Base-by-base conservation (phyloP, 1,140 invertebrate genomes). In the Hydropsyche tenuis region DNA sequence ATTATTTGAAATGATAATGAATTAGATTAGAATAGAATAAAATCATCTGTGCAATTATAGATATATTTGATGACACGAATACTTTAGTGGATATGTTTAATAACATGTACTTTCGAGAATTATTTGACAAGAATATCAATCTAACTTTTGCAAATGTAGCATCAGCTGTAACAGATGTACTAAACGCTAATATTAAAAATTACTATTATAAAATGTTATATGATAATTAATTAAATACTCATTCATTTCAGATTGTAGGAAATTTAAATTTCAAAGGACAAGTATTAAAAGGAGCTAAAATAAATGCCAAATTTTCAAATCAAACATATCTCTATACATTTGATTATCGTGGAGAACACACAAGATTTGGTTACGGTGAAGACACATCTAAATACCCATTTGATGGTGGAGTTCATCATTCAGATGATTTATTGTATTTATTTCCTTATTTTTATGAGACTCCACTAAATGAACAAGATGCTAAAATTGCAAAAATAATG, bases 391-490 rank as follows among this genome's bases (percentile, higher is more conserved):
- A 83, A 45, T 83, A 82, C 78, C 82, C 82, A 1, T 84, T 83
- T 9, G 79, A 83, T 64, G 82, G 82, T 4, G 83, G 83, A 14
- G 80, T 81, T 4, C 82, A 83, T 73, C 83, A 84, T 76, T 83
- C 82, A 0, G 78, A 83, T 63, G 83, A 84, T 53, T 80, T 82
- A 63, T 78, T 84, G 7, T 83, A 83, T 56, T 51, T 84, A 0
- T 83, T 82, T 73, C 78, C 81, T 16, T 78, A 73, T 70, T 48
- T 53, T 14, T 69, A 75, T 42, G 37, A 4, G 1, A 80, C 78
- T 1, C 79, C 81, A 74, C 63, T 84, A 22, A 78, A 79, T 62
- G 78, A 71, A 4, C n/a, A 80, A 11, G 82, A 83, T 62, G 78
- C 73, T 0, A 56, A 69, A 20, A 79, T 84, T 66, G 78, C 82